A percentile compares a stretch with the other conserved stretches of the same genome.
Conservation (phyloP, 2,113 vertebrate genomes). For the Platycercus adscitus region DNA sequence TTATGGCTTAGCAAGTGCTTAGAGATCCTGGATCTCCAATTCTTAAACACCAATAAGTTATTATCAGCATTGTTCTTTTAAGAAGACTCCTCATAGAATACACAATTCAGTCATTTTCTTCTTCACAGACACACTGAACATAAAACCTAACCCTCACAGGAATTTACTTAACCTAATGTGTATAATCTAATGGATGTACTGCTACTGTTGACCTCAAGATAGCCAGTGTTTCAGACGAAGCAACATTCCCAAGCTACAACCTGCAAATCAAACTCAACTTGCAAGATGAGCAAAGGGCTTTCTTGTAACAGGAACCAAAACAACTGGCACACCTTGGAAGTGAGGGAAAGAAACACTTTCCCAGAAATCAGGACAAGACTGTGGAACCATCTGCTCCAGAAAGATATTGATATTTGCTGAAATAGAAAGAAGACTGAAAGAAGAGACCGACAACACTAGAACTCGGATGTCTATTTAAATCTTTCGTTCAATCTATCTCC, state of each 20-base stretch:
- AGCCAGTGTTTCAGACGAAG: background rate
- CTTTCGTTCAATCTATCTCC: background rate
- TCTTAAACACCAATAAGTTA: background rate
- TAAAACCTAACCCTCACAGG: background rate
- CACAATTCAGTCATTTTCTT: background rate
- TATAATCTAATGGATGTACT: background rate
- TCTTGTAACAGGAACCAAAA: background rate
- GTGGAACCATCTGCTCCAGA: background rate
- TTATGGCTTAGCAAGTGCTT: background rate
- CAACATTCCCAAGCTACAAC: accelerated
- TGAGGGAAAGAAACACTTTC: background rate
- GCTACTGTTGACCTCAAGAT: background rate
- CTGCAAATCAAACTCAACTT: background rate
- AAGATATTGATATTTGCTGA: background rate
- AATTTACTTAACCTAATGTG: background rate
- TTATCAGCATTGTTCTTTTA: background rate
- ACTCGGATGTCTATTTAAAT: background rate
- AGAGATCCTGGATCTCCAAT: background rate
- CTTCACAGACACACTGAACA: background rate
- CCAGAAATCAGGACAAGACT: background rate
- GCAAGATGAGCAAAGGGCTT: background rate
- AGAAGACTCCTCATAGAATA: background rate
- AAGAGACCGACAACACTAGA: background rate
- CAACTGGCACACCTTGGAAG: background rate
- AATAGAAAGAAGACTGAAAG: background rate